These are phyloP conservation scores for Torymus aiolomorphi DNA, from an alignment of 2,888 invertebrate genomes.

Conservation along the genomic window DNA sequence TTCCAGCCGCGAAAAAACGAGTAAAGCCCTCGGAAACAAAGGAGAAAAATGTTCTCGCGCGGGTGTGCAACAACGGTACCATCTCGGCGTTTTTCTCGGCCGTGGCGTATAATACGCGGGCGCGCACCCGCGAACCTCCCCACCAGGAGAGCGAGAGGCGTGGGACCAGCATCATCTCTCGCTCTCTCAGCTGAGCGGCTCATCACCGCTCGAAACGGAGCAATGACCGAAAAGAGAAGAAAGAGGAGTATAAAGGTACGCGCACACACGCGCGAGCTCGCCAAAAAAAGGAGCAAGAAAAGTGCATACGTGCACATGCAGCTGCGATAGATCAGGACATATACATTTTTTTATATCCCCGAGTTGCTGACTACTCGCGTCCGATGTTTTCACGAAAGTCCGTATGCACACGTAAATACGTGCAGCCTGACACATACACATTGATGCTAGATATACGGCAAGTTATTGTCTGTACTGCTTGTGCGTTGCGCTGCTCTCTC, in stretches of 20 bases:
- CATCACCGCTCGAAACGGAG: slow-evolving; percentile 37
- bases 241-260: background rate
- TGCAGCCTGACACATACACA: no score
- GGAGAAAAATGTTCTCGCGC: no score
- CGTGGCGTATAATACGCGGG: no score
- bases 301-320: background rate
- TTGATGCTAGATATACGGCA: no score
- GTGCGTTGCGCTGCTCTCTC: no score
- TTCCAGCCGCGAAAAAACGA: background rate
- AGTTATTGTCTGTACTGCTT: no score
- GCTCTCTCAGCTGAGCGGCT: slow-evolving; percentile 42
- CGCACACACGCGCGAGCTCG: background rate
- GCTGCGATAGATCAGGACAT: no score
- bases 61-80: no score
- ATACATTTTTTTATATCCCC: no score
- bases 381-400: slow-evolving; percentile 41
- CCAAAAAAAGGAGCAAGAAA: slow-evolving; percentile 13
- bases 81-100: no score
- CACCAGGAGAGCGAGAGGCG: background rate
- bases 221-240: slow-evolving; percentile 48
- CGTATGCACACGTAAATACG: background rate
- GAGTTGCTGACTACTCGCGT: background rate
- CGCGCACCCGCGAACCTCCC: no score
- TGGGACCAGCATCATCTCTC: slow-evolving; percentile 4
- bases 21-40: no score